Evolutionary conservation across 1,140 invertebrate genomes (phyloP).

Genomic region (Streblospio benedicti): DNA sequence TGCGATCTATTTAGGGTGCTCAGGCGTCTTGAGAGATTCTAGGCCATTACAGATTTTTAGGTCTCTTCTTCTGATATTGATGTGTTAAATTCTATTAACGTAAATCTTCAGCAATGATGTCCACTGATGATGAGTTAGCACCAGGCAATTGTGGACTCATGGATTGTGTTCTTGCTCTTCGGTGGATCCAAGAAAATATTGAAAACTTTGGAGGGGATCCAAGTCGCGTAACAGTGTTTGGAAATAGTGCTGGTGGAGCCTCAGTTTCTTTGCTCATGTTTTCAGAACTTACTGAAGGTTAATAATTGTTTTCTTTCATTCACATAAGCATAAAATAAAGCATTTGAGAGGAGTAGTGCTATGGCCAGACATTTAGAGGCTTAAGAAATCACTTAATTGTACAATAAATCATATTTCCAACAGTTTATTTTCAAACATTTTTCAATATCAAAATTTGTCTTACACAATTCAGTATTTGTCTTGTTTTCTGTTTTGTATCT

Average conservation of each 20-base stretch:
- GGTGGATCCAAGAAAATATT: constrained; percentile 35
- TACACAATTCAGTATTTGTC: neutral
- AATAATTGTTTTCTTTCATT: neutral
- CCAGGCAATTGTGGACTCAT: constrained; percentile 32
- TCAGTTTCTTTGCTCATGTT: constrained; percentile 14
- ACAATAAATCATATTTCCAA: neutral
- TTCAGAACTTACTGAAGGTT: neutral
- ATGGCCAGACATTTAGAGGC: neutral
- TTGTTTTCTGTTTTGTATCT: neutral
- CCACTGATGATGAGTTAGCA: no score
- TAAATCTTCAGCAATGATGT: no score
- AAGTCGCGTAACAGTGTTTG: constrained; percentile 25
- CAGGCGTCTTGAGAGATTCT: no score
- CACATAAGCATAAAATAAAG: neutral
- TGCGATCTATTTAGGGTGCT: no score
- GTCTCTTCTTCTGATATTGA: no score
- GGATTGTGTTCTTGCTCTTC: constrained; percentile 29
- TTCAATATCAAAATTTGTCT: neutral
- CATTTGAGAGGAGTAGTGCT: neutral
- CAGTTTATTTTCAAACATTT: neutral
- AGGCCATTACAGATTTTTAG: no score
- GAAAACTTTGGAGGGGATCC: constrained; percentile 31
- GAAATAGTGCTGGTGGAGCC: constrained; percentile 26
- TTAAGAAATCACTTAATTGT: neutral
- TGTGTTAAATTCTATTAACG: no score